A percentile compares a stretch with the other conserved stretches of the same genome.
phyloP scores from a whole-genome alignment of 2,113 vertebrate genomes.

The Macquaria ambigua region DNA sequence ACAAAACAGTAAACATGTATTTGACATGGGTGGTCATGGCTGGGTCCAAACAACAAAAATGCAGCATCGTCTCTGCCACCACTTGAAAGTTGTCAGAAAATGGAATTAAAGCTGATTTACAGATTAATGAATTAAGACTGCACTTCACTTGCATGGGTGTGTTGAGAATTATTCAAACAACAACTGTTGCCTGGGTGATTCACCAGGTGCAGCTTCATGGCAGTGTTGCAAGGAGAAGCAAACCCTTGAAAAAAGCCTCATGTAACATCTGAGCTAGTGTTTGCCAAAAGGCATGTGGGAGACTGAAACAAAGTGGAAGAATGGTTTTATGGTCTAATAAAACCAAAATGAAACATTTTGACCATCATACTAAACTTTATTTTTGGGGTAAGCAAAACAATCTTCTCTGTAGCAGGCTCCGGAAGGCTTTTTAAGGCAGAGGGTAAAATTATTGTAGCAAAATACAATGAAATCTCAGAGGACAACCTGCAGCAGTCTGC shows the following conservation, averaged over 20 bases:
- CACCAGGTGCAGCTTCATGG: not conserved
- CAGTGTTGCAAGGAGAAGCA: not conserved
- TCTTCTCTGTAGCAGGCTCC: not conserved
- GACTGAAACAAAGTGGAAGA: not conserved
- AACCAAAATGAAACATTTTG: not conserved
- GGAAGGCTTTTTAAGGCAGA: not conserved
- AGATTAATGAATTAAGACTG: not conserved
- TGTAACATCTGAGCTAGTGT: not conserved
- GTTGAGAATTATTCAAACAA: not conserved
- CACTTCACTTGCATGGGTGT: not conserved
- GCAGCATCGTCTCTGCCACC: not conserved
- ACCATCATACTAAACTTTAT: not conserved
- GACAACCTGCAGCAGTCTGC: not conserved
- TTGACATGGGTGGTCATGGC: not conserved
- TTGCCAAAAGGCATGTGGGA: not conserved
- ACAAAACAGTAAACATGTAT: not conserved
- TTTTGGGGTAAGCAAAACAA: not conserved
- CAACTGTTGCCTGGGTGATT: not conserved
- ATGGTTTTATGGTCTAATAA: not conserved
- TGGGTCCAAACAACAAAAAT: not conserved
- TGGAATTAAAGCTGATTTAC: constrained; percentile 8
- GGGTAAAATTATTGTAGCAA: not conserved
- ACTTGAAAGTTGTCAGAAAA: not conserved
- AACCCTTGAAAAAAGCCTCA: not conserved
- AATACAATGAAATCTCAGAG: not conserved